Evolutionary conservation across 2,113 vertebrate species (phyloP).

Genomic region (Bettongia penicillata): DNA sequence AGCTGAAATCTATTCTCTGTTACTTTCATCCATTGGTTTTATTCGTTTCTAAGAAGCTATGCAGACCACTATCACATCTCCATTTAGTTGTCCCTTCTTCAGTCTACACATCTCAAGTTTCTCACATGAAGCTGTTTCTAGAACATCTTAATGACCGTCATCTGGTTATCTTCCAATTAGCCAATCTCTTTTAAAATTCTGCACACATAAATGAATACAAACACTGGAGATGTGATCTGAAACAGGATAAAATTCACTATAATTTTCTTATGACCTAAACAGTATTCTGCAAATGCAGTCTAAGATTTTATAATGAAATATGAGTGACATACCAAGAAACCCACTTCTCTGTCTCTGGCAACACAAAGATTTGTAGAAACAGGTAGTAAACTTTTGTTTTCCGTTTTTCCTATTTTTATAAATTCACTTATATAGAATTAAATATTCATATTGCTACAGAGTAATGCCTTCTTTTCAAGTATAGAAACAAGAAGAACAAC

Average conservation of each 20-base stretch:
- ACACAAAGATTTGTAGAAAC: constrained; percentile 7
- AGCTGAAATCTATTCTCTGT: constrained; percentile 13
- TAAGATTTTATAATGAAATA: background rate
- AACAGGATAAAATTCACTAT: background rate
- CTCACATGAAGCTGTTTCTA: background rate
- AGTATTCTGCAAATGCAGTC: background rate
- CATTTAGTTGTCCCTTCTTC: background rate
- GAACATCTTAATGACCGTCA: background rate
- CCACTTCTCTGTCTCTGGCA: background rate
- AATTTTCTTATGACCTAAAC: background rate
- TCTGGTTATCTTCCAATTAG: background rate
- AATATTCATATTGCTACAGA: constrained; percentile 58
- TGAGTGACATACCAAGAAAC: background rate
- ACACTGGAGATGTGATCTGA: background rate
- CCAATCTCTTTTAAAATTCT: background rate
- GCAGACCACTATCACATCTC: background rate
- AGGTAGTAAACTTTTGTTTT: constrained; percentile 22
- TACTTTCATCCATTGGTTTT: constrained; percentile 29
- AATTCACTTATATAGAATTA: background rate
- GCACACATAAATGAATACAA: background rate
- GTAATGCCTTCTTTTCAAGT: constrained; percentile 46
- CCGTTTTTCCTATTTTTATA: constrained; percentile 38
- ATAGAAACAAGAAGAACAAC: constrained; percentile 31
- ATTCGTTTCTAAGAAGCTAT: constrained; percentile 10
- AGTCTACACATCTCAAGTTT: background rate